Percentiles rank a stretch among this genome's conserved stretches.
Evolutionary conservation across 2,888 invertebrate species (phyloP).

Genomic region (Tetrapedia diversipes): DNA sequence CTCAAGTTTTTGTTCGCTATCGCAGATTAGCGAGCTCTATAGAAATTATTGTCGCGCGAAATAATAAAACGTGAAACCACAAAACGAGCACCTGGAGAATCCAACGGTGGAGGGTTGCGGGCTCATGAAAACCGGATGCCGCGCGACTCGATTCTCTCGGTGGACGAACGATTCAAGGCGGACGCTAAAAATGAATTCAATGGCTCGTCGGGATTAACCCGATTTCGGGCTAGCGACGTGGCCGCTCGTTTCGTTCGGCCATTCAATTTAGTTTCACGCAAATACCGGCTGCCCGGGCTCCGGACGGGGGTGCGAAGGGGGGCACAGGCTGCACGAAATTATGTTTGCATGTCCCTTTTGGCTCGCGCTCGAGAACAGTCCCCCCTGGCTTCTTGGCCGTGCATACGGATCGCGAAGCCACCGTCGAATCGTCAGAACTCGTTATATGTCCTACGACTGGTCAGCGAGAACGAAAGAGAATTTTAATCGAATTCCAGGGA

Average conservation of each 20-base stretch:
- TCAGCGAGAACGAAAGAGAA: slow-evolving; percentile 23
- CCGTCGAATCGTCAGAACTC: slow-evolving; percentile 41
- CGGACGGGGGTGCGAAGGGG: not conserved
- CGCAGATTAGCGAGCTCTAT: no score
- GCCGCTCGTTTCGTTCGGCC: slow-evolving; percentile 57
- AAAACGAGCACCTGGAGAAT: not conserved
- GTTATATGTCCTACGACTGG: slow-evolving; percentile 41
- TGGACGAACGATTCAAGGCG: slow-evolving; percentile 43
- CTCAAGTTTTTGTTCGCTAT: no score
- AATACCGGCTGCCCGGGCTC: slow-evolving; percentile 44
- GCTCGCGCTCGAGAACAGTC: slow-evolving; percentile 43
- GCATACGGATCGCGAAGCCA: slow-evolving; percentile 53
- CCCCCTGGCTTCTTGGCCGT: slow-evolving; percentile 48
- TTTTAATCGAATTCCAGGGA: slow-evolving; percentile 19
- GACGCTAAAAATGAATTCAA: slow-evolving; percentile 66
- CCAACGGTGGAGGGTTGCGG: not conserved
- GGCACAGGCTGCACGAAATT: slow-evolving; percentile 39
- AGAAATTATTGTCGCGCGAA: not conserved
- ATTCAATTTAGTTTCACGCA: slow-evolving; percentile 67
- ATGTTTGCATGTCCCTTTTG: slow-evolving; percentile 62
- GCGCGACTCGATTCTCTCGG: slow-evolving; percentile 2
- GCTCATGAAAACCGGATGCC: slow-evolving; percentile 9
- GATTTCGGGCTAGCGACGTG: slow-evolving; percentile 45
- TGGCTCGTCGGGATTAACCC: slow-evolving; percentile 62
- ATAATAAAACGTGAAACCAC: not conserved